phyloP scores from a whole-genome alignment of 1,140 invertebrate species.

The Hesperophylax magnus region DNA sequence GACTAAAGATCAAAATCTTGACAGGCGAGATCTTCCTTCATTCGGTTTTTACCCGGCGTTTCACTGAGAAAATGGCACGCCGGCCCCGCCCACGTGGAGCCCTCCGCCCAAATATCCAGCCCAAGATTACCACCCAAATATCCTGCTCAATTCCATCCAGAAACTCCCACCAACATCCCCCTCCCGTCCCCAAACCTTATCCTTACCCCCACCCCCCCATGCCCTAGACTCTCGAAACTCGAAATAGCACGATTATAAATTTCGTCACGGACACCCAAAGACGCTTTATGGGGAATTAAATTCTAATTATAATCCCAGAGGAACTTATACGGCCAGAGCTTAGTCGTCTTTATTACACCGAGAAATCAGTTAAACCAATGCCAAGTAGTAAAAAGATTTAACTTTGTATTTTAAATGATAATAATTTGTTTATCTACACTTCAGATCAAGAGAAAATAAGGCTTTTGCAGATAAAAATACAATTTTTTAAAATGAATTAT shows the following conservation, averaged over 20 bases:
- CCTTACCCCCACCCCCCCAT: background rate
- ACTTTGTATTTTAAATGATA: background rate
- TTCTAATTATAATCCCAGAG: conserved; percentile 57
- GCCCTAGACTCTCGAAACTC: conserved; percentile 39
- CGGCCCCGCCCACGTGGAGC: conserved; percentile 26
- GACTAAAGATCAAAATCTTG: too few relatives aligned
- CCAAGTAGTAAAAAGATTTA: background rate
- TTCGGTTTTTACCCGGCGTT: background rate
- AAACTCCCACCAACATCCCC: too few relatives aligned
- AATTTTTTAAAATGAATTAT: too few relatives aligned
- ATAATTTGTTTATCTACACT: background rate
- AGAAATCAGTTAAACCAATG: background rate
- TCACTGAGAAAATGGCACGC: conserved; percentile 41
- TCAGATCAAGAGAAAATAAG: too few relatives aligned
- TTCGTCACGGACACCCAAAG: conserved; percentile 58
- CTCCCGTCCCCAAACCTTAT: too few relatives aligned
- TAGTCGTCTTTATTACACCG: background rate
- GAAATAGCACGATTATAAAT: conserved; percentile 56
- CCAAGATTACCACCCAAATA: too few relatives aligned
- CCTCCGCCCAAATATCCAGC: too few relatives aligned
- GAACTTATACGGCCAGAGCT: conserved; percentile 51
- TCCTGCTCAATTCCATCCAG: too few relatives aligned
- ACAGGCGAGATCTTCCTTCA: background rate
- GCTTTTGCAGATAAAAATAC: too few relatives aligned
- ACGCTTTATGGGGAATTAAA: conserved; percentile 58